These are phyloP conservation scores for Rhinopomastus cyanomelas DNA, from an alignment of 2,113 vertebrate species.

Conservation along the genomic window DNA sequence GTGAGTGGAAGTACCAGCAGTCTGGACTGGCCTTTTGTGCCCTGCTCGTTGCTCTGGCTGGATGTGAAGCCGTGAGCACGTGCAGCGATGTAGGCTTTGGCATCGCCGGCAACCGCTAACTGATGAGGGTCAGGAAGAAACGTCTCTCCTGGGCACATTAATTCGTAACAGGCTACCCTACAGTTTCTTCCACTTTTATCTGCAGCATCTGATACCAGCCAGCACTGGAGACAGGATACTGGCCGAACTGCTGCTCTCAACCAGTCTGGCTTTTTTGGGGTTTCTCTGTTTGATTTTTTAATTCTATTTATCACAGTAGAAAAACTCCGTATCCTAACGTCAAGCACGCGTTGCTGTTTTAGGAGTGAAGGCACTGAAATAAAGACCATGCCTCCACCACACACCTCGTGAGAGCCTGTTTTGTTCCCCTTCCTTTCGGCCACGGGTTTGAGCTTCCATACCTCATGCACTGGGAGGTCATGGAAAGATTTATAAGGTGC, in stretches of 20 bases:
- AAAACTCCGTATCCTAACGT: background rate
- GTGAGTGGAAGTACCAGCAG: background rate
- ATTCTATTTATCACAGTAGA: constrained; percentile 24
- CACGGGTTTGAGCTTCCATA: background rate
- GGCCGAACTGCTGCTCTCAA: background rate
- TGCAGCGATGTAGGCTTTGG: background rate
- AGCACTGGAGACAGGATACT: background rate
- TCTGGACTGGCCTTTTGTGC: background rate
- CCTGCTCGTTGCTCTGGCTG: background rate
- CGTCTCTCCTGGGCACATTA: background rate
- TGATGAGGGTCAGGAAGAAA: constrained; percentile 28
- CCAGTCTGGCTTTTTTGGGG: background rate
- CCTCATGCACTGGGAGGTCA: background rate
- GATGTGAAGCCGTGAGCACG: background rate
- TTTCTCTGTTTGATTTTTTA: background rate
- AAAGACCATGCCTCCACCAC: background rate
- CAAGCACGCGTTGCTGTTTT: background rate
- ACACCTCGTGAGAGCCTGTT: background rate
- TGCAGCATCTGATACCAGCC: constrained; percentile 33
- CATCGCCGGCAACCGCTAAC: background rate
- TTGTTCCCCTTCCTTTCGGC: background rate
- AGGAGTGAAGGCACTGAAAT: background rate
- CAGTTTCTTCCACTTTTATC: constrained; percentile 16
- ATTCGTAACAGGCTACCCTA: background rate
- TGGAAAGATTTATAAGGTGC: background rate